These are phyloP conservation scores for Scaptomyza pallida DNA, from an alignment of 1,140 invertebrate genomes.

Conservation along the genomic window DNA sequence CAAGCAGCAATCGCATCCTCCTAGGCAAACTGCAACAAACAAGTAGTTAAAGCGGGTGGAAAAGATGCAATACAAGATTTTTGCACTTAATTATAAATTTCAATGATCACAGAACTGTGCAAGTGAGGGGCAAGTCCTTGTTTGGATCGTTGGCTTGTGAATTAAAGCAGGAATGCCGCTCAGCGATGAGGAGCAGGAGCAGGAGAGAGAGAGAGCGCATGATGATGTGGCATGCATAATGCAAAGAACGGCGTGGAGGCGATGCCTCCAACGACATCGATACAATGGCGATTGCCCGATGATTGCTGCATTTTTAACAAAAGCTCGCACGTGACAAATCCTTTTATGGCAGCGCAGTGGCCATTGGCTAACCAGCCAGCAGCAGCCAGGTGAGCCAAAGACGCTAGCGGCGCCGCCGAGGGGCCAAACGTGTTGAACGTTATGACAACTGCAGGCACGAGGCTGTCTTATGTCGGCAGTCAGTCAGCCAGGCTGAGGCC, in stretches of 20 bases:
- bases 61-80: constrained; percentile 56
- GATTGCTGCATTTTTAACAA: constrained; percentile 83
- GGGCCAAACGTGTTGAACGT: constrained; percentile 75
- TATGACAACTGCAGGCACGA: constrained; percentile 80
- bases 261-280: constrained; percentile 21
- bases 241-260: constrained; percentile 48
- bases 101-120: constrained; percentile 53
- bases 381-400: constrained; percentile 10
- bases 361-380: not conserved
- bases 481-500: not conserved
- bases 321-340: constrained; percentile 84
- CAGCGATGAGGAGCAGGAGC: not conserved
- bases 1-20: not conserved
- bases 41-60: not conserved
- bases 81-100: constrained; percentile 81
- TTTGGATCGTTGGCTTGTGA: constrained; percentile 35
- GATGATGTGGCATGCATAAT: constrained; percentile 72
- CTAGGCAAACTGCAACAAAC: not conserved
- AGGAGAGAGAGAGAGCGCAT: constrained; percentile 1
- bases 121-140: constrained; percentile 28
- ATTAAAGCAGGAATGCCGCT: constrained; percentile 66
- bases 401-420: constrained; percentile 35
- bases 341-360: constrained; percentile 77
- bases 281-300: constrained; percentile 64
- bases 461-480: constrained; percentile 44